Base-by-base conservation (phyloP, 2,888 invertebrate species). In the Zygothrica quintamaculata region DNA sequence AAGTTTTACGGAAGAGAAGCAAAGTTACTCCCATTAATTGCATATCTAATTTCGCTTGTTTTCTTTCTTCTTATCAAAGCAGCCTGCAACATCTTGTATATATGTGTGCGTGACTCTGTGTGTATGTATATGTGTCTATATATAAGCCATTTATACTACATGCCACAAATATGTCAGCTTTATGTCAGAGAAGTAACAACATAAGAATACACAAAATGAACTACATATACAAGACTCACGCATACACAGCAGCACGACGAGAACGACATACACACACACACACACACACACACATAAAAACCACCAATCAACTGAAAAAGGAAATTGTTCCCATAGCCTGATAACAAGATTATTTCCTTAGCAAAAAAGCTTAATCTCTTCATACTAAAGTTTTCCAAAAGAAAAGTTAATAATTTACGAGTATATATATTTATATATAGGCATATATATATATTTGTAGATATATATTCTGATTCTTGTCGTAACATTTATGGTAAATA, bases 161-260 rank as follows among this genome's bases (percentile, higher is more conserved):
- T 44, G 51, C 51, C 51, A 42, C 51, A 13, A 43, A 58, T 36
- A 39, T 44, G 43, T 13, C 51, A 51, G 31, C 44, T 51, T 31
- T 51, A 44, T 58, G 51, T 51, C 58, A 29, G 5, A 47, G 6
- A 9, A 22, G 4, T 18, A 39, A 3, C 1, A 13, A 15, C 13
- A 7, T 12, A 15, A 39, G 39, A 6, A 18, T n/a, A 18, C 26
- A 18, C n/a, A n/a, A 31, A 12, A 12, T 3, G 13, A 33, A 8
- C n/a, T 9, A 52, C 39, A 39, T 6, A 37, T n/a, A n/a, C n/a
- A n/a, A n/a, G n/a, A n/a, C n/a, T n/a, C n/a, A n/a, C n/a, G n/a
- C n/a, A n/a, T n/a, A n/a, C n/a, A n/a, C n/a, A n/a, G n/a, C n/a
- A n/a, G n/a, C n/a, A n/a, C n/a, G n/a, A n/a, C n/a, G 3, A 55